Conservation (phyloP, 2,797 vertebrate genomes). For the Etheostoma nigrum region DNA sequence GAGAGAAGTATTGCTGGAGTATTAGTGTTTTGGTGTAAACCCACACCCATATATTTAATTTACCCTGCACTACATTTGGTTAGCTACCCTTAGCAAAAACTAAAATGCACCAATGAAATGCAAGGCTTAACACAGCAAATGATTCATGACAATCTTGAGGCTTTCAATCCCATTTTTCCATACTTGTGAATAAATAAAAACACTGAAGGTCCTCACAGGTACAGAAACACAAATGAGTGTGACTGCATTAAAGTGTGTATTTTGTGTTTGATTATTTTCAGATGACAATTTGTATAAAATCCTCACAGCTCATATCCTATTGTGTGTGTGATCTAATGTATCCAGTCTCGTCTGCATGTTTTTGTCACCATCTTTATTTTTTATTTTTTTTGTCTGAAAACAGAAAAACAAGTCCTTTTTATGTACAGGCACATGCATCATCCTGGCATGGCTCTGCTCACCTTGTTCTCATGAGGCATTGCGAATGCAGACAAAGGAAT, state of each 20-base stretch:
- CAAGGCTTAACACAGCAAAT: background rate
- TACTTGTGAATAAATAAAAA: slow-evolving; percentile 5
- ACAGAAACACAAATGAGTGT: background rate
- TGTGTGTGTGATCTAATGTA: slow-evolving; percentile 25
- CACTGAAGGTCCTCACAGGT: background rate
- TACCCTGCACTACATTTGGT: slow-evolving; percentile 3
- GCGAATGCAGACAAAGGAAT: slow-evolving; percentile 41
- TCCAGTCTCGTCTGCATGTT: slow-evolving; percentile 48
- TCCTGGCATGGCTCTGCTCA: slow-evolving; percentile 12
- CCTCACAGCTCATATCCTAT: background rate
- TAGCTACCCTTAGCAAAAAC: background rate
- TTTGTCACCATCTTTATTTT: slow-evolving; percentile 32
- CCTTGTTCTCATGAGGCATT: slow-evolving; percentile 27
- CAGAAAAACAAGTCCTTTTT: slow-evolving; percentile 48
- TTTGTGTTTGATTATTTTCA: slow-evolving; percentile 16
- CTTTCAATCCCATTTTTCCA: background rate
- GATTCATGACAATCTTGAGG: background rate
- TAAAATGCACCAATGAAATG: background rate
- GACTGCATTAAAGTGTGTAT: slow-evolving; percentile 4
- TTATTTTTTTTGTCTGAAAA: slow-evolving; percentile 27
- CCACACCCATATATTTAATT: background rate
- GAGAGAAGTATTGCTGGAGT: slow-evolving; percentile 8
- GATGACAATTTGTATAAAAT: slow-evolving; percentile 46
- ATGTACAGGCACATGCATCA: slow-evolving; percentile 45
- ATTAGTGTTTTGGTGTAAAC: background rate